These are phyloP conservation scores for Hylyphantes graminicola DNA, from an alignment of 1,140 invertebrate genomes.

Conservation along the genomic window DNA sequence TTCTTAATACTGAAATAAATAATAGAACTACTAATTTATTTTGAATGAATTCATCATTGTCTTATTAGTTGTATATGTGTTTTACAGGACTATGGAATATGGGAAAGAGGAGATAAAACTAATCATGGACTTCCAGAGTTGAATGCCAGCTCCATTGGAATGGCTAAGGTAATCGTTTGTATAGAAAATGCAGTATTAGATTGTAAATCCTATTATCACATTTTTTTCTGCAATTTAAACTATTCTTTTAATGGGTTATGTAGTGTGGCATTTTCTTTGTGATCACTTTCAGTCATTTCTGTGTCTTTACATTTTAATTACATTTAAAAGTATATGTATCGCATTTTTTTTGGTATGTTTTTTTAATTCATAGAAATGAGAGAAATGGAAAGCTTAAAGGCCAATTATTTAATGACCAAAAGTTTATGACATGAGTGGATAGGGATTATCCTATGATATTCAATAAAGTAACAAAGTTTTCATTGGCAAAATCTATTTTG, in stretches of 20 bases:
- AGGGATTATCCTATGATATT: not conserved
- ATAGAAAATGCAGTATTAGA: too few relatives aligned
- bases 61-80: slow-evolving; percentile 52
- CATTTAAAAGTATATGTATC: too few relatives aligned
- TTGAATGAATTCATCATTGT: too few relatives aligned
- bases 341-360: too few relatives aligned
- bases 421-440: not conserved
- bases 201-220: not conserved
- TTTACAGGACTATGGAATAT: slow-evolving; percentile 94
- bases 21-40: too few relatives aligned
- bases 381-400: too few relatives aligned
- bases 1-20: too few relatives aligned
- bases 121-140: slow-evolving; percentile 98
- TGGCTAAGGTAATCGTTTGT: slow-evolving; percentile 71
- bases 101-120: slow-evolving; percentile 99
- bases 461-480: not conserved
- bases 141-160: slow-evolving; percentile 95
- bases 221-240: not conserved
- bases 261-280: too few relatives aligned
- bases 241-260: not conserved
- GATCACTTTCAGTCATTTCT: too few relatives aligned
- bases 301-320: too few relatives aligned
- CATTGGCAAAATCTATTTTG: not conserved
- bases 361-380: too few relatives aligned
- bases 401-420: not conserved